Base-by-base conservation (phyloP, 2,113 vertebrate genomes). In the Pluvialis apricaria region DNA sequence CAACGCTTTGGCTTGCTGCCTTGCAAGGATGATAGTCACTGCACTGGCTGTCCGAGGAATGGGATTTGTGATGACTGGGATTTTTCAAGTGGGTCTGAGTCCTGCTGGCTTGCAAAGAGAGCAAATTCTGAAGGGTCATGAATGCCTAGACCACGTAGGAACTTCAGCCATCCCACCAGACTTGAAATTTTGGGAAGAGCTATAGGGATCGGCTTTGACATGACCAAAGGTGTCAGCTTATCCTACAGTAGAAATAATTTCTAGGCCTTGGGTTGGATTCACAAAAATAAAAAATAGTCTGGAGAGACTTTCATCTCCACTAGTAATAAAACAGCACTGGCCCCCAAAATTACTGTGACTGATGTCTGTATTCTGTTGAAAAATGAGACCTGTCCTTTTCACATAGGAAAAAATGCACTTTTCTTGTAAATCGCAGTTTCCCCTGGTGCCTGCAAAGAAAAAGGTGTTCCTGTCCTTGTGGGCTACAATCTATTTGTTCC, bases 361-460 rank as follows among this genome's bases (percentile, higher is more conserved):
- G 51, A 40, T 54, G n/a, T 51, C 64, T 84, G 45, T 44, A 49
- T 78, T 90, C 81, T 80, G 42, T 64, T 79, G 88, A 92, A 47
- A 93, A 86, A 81, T 20, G 17, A 87, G 44, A 81, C n/a, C 51
- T 54, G 20, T 69, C 42, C 28, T 47, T 86, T 73, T 17, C 5
- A 4, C 16, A 3, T 65, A 95, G 97, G 97, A 96, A 96, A 97
- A 97, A 90, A 91, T 83, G 61, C 73, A 80, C 89, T 91, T 82
- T 42, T 7, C 42, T 76, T 49, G 25, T 64, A 29, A 62, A 9
- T 34, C 6, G 13, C 51, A 11, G 0, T 58, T 47, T 95, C 81
- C 29, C n/a, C 91, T 94, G 29, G 0, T n/a, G 21, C 5, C 72
- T 76, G 65, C 66, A 26, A 38, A 42, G 28, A 40, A 31, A 49